Evolutionary conservation across 2,888 invertebrate species (phyloP).

Genomic region (Lochmaea capreae): DNA sequence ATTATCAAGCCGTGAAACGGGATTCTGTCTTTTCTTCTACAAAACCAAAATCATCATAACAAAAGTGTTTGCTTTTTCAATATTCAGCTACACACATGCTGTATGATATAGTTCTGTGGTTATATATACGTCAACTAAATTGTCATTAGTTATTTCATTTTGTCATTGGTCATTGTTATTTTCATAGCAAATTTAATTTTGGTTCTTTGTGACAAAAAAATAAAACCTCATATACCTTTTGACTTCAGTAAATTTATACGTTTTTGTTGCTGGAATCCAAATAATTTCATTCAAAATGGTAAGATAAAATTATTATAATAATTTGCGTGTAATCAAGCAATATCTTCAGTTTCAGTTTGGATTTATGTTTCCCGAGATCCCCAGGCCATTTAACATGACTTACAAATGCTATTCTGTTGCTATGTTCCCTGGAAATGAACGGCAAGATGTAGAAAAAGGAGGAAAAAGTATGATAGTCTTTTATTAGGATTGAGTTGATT

Average conservation of each 20-base stretch:
- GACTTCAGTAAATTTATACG: background rate
- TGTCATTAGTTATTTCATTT: background rate
- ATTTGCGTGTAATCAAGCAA: background rate
- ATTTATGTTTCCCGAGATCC: constrained; percentile 88
- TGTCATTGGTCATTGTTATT: no score
- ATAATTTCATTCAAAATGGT: constrained; percentile 26
- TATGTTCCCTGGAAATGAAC: constrained; percentile 93
- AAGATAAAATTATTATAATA: background rate
- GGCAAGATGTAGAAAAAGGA: constrained; percentile 94
- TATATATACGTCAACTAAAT: background rate
- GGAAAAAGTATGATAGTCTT: constrained; percentile 81
- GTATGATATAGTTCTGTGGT: no score
- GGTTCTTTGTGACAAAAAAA: background rate
- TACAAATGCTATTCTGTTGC: constrained; percentile 95
- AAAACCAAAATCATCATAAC: background rate
- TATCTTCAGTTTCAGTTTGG: constrained; percentile 80
- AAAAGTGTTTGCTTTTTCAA: background rate
- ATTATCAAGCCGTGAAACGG: no score
- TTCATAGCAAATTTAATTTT: no score
- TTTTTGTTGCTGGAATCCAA: background rate
- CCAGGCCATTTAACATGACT: constrained; percentile 83
- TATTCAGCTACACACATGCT: background rate
- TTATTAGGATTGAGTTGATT: constrained; percentile 15
- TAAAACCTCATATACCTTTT: background rate
- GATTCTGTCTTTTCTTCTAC: no score